phyloP scores from a whole-genome alignment of 2,797 vertebrate species.

The Enteromius radiatus region DNA sequence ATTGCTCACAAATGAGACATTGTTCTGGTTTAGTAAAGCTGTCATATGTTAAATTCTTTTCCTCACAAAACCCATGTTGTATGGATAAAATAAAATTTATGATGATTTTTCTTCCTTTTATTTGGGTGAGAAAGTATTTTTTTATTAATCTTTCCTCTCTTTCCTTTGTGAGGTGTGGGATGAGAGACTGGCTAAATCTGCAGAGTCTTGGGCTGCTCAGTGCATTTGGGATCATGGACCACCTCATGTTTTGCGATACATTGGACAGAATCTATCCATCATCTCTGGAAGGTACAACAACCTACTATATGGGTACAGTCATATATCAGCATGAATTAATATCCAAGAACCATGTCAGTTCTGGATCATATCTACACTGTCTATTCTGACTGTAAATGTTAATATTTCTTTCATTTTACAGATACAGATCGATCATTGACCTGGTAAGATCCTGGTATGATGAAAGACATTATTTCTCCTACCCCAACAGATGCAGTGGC shows the following conservation, averaged over 20 bases:
- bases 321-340: background rate
- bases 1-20: background rate
- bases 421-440: constrained; percentile 82
- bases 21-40: background rate
- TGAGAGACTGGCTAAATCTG: constrained; percentile 81
- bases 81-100: background rate
- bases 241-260: constrained; percentile 78
- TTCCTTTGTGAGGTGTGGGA: constrained; percentile 84
- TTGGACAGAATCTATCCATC: constrained; percentile 91
- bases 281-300: constrained; percentile 82
- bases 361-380: background rate
- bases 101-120: background rate
- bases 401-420: constrained; percentile 57
- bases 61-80: background rate
- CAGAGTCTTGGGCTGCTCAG: constrained; percentile 84
- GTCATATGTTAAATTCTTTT: background rate
- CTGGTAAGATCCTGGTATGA: constrained; percentile 85
- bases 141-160: background rate
- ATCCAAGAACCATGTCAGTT: background rate
- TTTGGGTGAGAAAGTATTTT: background rate
- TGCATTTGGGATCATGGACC: constrained; percentile 90
- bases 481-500: constrained; percentile 81
- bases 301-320: background rate
- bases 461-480: constrained; percentile 84
- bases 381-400: background rate